Conservation (phyloP, 2,113 vertebrate species). For the Lagopus muta region DNA sequence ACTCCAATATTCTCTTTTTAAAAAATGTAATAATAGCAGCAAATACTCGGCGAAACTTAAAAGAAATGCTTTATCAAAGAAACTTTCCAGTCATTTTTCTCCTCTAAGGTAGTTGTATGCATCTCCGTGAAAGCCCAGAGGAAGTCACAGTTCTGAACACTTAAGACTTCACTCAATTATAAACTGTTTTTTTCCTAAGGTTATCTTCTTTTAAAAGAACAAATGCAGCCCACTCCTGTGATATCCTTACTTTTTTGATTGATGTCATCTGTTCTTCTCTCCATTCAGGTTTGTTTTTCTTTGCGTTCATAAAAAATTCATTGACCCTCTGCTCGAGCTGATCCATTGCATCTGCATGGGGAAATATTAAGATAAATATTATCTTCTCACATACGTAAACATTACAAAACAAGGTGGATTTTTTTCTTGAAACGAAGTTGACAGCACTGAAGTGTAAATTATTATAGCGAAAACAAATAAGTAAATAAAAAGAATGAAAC, state of each 20-base stretch:
- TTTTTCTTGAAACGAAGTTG: slow-evolving; percentile 44
- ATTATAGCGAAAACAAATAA: background rate
- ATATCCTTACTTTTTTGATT: slow-evolving; percentile 93
- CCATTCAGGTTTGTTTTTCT: slow-evolving; percentile 99
- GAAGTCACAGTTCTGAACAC: background rate
- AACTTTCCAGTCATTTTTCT: background rate
- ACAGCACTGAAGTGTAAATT: slow-evolving; percentile 50
- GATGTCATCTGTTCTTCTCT: slow-evolving; percentile 98
- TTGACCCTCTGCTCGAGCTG: slow-evolving; percentile 97
- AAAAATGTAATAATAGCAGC: background rate
- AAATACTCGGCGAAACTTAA: background rate
- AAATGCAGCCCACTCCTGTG: background rate
- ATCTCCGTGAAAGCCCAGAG: background rate
- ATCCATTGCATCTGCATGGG: slow-evolving; percentile 92
- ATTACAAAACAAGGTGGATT: background rate
- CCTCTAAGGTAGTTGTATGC: background rate
- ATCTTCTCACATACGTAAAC: background rate
- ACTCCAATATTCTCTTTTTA: background rate
- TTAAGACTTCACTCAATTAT: slow-evolving; percentile 16
- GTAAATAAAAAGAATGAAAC: background rate
- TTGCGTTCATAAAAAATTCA: slow-evolving; percentile 97
- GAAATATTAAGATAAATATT: slow-evolving; percentile 55
- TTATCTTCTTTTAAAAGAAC: background rate
- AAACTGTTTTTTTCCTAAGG: slow-evolving; percentile 10
- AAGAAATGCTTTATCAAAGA: background rate